Percentiles rank a stretch among this genome's conserved stretches.
Evolutionary conservation across 2,113 vertebrate species (phyloP).

Genomic region (Platysternon megacephalum): DNA sequence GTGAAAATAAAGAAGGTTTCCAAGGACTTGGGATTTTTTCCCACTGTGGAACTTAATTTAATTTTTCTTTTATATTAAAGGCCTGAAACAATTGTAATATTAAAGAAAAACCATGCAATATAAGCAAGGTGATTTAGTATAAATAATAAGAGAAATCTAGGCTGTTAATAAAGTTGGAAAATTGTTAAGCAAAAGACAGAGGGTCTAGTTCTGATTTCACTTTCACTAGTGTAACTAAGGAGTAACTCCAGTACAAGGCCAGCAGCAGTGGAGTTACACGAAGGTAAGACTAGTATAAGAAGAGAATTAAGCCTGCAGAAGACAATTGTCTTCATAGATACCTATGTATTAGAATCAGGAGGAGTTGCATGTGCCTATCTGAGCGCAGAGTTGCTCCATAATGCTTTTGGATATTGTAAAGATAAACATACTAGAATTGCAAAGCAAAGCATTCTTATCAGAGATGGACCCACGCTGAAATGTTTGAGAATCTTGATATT

Average conservation of each 20-base stretch:
- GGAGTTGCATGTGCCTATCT: not conserved
- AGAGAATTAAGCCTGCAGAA: constrained; percentile 4
- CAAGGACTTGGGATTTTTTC: not conserved
- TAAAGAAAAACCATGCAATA: constrained; percentile 19
- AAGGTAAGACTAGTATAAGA: not conserved
- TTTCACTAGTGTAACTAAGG: not conserved
- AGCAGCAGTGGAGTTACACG: not conserved
- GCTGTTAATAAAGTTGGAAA: not conserved
- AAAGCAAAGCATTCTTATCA: not conserved
- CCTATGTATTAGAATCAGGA: not conserved
- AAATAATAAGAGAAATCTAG: constrained; percentile 30
- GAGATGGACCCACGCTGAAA: not conserved
- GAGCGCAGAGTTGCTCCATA: not conserved
- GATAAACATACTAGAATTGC: not conserved
- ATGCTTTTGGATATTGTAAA: not conserved
- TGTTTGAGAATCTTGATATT: not conserved
- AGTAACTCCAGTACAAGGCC: not conserved
- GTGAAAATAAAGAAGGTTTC: constrained; percentile 20
- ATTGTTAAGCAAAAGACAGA: not conserved
- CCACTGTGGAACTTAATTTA: constrained; percentile 15
- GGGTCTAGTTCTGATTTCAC: not conserved
- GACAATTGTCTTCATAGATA: not conserved
- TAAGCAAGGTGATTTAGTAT: constrained; percentile 17
- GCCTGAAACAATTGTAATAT: constrained; percentile 22
- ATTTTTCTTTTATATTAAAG: constrained; percentile 58